A percentile compares a stretch with the other conserved stretches of the same genome.
phyloP scores from a whole-genome alignment of 2,888 invertebrate species.

The Drosophila antonietae region DNA sequence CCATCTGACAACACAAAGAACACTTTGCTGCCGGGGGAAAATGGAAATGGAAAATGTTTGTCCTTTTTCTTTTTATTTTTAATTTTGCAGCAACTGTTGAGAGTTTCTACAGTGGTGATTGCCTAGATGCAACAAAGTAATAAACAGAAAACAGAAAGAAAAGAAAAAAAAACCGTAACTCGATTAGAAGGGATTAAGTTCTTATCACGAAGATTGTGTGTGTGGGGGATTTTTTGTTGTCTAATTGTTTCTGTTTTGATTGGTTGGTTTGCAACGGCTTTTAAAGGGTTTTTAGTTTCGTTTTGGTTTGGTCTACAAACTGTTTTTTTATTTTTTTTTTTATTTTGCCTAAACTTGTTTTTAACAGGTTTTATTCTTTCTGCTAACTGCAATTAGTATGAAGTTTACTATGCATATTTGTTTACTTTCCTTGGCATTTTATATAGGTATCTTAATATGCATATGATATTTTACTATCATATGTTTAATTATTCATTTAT shows the following conservation, averaged over 20 bases:
- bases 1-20: conserved; percentile 59
- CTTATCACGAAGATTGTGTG: conserved; percentile 16
- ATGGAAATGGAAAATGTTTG: conserved; percentile 41
- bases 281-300: background rate
- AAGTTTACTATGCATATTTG: background rate
- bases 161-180: background rate
- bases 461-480: background rate
- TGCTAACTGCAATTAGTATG: background rate
- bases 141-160: background rate
- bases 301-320: conserved; percentile 2
- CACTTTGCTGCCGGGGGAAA: conserved; percentile 50
- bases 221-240: background rate
- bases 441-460: background rate
- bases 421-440: background rate
- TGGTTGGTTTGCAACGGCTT: conserved; percentile 4
- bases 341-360: conserved; percentile 8
- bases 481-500: background rate
- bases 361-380: background rate
- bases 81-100: conserved; percentile 41
- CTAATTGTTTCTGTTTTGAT: conserved; percentile 1
- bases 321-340: background rate
- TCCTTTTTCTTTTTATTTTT: conserved; percentile 31
- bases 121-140: conserved; percentile 21
- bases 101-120: conserved; percentile 38
- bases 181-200: conserved; percentile 23